Conservation (phyloP, 2,797 vertebrate genomes). For the Artibeus lituratus region DNA sequence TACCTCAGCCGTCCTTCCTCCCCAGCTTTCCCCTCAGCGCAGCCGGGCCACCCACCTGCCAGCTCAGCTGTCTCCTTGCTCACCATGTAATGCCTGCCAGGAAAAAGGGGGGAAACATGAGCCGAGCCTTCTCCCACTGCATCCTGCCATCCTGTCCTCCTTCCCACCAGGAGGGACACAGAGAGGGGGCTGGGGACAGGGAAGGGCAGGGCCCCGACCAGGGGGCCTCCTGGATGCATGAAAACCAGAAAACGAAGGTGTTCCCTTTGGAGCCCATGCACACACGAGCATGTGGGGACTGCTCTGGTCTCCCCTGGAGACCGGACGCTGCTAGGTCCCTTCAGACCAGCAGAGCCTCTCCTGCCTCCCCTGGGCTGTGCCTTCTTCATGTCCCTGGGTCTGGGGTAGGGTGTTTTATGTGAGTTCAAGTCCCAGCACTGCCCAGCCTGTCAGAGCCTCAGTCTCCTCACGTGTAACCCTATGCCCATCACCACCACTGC, state of each 20-base stretch:
- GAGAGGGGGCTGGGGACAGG: neutral
- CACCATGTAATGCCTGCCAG: constrained; percentile 67
- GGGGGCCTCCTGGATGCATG: neutral
- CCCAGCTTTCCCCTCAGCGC: neutral
- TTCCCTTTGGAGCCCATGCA: neutral
- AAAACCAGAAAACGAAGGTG: neutral
- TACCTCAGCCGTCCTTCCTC: constrained; percentile 56
- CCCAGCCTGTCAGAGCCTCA: neutral
- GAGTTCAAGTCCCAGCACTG: neutral
- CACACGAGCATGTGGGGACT: neutral
- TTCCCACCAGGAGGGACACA: neutral
- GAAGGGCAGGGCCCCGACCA: neutral
- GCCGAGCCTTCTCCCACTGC: constrained; percentile 55
- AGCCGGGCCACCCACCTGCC: constrained; percentile 59
- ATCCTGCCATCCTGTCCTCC: constrained; percentile 63
- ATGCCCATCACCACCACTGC: neutral
- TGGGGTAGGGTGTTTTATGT: neutral
- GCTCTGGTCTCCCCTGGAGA: neutral
- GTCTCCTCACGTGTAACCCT: neutral
- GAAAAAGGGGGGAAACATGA: constrained; percentile 70
- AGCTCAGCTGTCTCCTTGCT: constrained; percentile 73
- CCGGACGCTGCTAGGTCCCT: neutral
- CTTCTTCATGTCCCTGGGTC: neutral
- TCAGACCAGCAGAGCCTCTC: neutral
- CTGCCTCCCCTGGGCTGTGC: neutral